These are phyloP conservation scores for Eremophila alpestris DNA, from an alignment of 2,797 vertebrate species.

Conservation along the genomic window DNA sequence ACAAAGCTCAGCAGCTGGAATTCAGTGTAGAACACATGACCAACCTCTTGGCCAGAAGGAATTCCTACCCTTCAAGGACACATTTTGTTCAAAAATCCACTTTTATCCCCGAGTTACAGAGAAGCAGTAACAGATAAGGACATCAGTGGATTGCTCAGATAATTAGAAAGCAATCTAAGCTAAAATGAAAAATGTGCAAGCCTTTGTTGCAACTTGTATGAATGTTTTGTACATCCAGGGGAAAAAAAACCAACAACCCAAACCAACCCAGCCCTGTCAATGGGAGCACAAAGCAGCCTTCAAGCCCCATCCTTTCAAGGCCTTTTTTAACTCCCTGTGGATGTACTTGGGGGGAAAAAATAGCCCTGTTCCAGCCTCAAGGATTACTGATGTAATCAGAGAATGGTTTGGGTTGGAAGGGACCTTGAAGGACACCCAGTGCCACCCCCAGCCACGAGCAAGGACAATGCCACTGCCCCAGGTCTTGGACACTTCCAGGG, in stretches of 20 bases:
- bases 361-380: neutral
- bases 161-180: neutral
- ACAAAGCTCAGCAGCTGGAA: neutral
- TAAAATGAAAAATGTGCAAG: neutral
- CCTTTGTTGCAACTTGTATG: neutral
- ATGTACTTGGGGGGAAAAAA: neutral
- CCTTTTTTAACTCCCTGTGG: neutral
- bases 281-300: neutral
- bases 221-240: neutral
- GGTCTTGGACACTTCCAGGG: neutral
- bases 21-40: accelerated
- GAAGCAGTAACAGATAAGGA: neutral
- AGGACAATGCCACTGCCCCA: neutral
- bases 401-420: neutral
- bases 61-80: neutral
- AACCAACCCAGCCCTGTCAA: neutral
- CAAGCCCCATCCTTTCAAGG: neutral
- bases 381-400: neutral
- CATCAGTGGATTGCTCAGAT: neutral
- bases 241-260: accelerated
- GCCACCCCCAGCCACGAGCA: neutral
- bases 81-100: neutral
- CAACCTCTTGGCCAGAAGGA: neutral
- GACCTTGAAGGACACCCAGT: neutral
- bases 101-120: neutral